phyloP scores from a whole-genome alignment of 2,797 vertebrate species.

The Macropus fuliginosus region DNA sequence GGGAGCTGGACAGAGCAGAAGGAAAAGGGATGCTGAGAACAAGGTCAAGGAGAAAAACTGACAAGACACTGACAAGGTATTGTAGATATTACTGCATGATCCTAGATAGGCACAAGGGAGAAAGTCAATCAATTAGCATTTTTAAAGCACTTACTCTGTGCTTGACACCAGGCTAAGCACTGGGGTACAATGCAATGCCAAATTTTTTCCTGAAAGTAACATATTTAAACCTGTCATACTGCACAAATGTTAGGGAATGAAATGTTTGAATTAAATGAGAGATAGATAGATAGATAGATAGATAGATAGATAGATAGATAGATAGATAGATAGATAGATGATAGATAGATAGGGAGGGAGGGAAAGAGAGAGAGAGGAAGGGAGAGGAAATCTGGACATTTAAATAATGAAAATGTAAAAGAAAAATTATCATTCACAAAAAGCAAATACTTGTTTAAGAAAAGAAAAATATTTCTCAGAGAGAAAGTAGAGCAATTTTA shows the following conservation, averaged over 20 bases:
- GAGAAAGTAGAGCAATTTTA: conserved; percentile 49
- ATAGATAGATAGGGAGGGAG: no score
- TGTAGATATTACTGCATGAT: background rate
- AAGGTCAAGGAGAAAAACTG: background rate
- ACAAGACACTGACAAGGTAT: background rate
- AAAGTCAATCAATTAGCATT: background rate
- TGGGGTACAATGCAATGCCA: conserved; percentile 13
- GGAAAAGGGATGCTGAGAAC: background rate
- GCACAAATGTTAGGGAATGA: background rate
- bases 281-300: no score
- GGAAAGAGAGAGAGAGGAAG: no score
- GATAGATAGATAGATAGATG: no score
- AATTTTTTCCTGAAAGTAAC: background rate
- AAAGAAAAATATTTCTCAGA: conserved; percentile 56
- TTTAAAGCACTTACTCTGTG: conserved; percentile 22
- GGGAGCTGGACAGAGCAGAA: background rate
- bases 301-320: no score
- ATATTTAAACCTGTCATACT: background rate
- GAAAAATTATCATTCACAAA: conserved; percentile 49
- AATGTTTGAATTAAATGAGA: background rate
- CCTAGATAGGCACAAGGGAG: background rate
- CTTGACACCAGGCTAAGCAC: conserved; percentile 1
- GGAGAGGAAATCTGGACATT: no score
- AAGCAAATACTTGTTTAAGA: conserved; percentile 35
- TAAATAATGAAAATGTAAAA: background rate